phyloP scores from a whole-genome alignment of 2,888 invertebrate genomes.

The Netelia fuscicornis region DNA sequence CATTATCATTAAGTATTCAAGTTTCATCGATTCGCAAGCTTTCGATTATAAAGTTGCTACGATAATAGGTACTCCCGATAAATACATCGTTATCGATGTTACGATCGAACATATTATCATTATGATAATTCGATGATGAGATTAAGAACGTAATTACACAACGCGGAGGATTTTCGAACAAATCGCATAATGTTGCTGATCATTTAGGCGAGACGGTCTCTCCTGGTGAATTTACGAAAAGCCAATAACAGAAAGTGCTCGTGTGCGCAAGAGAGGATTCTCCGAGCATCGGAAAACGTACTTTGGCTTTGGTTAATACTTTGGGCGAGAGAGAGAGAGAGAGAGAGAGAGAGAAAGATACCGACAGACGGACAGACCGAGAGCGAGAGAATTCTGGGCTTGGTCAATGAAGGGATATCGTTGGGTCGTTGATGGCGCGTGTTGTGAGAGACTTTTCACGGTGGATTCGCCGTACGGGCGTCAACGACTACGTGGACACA shows the following conservation, averaged over 20 bases:
- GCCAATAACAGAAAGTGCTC: conserved; percentile 22
- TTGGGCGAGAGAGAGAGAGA: background rate
- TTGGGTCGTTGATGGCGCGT: conserved; percentile 29
- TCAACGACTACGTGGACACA: background rate
- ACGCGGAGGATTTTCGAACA: background rate
- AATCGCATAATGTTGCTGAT: background rate
- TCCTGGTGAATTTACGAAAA: conserved; percentile 14
- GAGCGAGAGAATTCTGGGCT: background rate
- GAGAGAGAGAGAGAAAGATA: too few relatives aligned
- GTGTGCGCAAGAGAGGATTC: background rate
- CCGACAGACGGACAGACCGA: too few relatives aligned
- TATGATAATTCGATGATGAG: too few relatives aligned
- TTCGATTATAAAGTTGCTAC: too few relatives aligned
- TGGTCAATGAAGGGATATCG: conserved; percentile 33
- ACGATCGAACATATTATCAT: too few relatives aligned
- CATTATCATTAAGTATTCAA: too few relatives aligned
- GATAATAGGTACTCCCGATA: too few relatives aligned
- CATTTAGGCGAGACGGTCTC: background rate
- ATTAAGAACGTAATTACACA: background rate
- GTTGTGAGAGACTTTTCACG: conserved; percentile 30
- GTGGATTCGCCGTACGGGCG: conserved; percentile 13
- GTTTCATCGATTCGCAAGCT: too few relatives aligned
- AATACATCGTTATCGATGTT: too few relatives aligned
- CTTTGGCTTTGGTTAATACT: conserved; percentile 23
- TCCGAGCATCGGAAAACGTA: background rate